Evolutionary conservation across 2,888 invertebrate genomes (phyloP), one percentile per base, ranked within the genome.

Genomic region (Yponomeuta plumbellus): DNA sequence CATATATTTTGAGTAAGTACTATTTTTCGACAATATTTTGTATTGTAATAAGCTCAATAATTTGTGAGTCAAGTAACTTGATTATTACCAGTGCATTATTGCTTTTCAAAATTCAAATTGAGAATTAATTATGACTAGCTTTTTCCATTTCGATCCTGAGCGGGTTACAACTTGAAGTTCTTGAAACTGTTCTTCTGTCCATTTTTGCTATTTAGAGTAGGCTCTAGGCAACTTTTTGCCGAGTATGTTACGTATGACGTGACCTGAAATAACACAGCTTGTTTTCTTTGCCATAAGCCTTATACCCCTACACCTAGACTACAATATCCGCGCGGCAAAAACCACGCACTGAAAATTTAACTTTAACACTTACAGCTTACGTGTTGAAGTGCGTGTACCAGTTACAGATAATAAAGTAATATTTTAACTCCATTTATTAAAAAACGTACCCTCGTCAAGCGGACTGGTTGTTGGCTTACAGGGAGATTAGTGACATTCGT

Each of bases 371-470:
- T 17, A 17, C 6, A 17, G 44, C 17, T 52, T 52, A 17, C 17
- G 44, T 17, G 44, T 52, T 17, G 1, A 52, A 52, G 13, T 17
- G 3, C 17, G 17, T 2, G 59, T 11, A 39, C 34, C 11, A 20
- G n/a, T 20, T 1, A 10, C 8, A 34, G 34, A 17, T 10, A 39
- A 62, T 39, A 26, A 62, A 39, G 34, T 40, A 62, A 20, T 34
- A 75, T 79, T 79, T 73, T 72, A 77, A 80, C 74, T 76, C 75
- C 70, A 77, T 78, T 80, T 78, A 75, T 76, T 80, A 81, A 81
- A 76, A 73, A 72, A 69, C 71, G 69, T 70, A 83, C 84, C 85
- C 83, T 80, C 77, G 80, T 85, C 84, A 82, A 75, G 75, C 78
- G 71, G 73, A 71, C 71, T 72, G 76, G 75, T 79, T 80, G 77